A percentile compares a stretch with the other conserved stretches of the same genome.
phyloP scores from a whole-genome alignment of 2,797 vertebrate species.

The Danionella dracula region DNA sequence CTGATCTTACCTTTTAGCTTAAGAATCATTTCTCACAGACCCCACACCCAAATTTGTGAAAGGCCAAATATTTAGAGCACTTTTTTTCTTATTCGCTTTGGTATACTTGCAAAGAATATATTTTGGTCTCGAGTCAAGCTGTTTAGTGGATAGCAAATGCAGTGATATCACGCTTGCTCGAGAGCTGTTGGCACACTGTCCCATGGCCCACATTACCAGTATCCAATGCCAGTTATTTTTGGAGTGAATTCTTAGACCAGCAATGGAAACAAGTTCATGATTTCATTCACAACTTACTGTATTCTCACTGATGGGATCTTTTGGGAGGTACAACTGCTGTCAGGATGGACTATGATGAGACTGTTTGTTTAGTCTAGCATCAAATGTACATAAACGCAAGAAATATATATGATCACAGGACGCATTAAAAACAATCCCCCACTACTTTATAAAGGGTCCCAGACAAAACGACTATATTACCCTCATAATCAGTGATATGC shows the following conservation, averaged over 20 bases:
- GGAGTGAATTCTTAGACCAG: conserved; percentile 32
- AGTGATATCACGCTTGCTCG: conserved; percentile 31
- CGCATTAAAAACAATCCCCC: not conserved
- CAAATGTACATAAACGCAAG: not conserved
- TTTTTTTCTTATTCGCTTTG: no score
- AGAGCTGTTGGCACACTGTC: conserved; percentile 44
- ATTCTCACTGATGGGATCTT: not conserved
- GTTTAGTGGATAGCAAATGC: not conserved
- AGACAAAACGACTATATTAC: conserved; percentile 7
- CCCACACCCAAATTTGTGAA: no score
- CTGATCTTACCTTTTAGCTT: no score
- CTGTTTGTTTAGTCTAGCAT: conserved; percentile 15
- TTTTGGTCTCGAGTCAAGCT: not conserved
- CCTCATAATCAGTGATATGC: conserved; percentile 3
- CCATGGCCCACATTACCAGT: conserved; percentile 52
- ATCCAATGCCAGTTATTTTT: conserved; percentile 32
- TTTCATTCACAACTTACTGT: conserved; percentile 27
- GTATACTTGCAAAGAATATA: conserved; percentile 3
- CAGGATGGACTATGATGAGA: no score
- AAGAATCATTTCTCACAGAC: no score
- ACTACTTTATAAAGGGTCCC: conserved; percentile 5
- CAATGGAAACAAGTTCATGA: conserved; percentile 22
- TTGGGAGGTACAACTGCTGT: no score
- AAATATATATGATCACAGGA: not conserved
- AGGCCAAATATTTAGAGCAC: no score